These are phyloP conservation scores for Deroplatys truncata DNA, from an alignment of 2,888 invertebrate genomes.

Conservation along the genomic window DNA sequence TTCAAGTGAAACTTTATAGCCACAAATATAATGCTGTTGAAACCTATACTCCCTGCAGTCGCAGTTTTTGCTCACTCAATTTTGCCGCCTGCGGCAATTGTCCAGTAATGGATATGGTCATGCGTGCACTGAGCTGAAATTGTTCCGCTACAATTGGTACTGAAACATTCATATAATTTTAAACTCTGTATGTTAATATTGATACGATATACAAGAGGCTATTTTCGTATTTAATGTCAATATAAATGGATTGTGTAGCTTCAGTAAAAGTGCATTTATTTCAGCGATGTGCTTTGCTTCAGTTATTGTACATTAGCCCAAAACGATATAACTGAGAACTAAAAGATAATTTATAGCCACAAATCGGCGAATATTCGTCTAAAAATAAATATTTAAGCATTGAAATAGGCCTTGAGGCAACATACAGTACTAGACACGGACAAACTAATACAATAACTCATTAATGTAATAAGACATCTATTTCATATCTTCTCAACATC, in stretches of 20 bases:
- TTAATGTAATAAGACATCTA: too few relatives aligned
- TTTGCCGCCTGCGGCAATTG: background rate
- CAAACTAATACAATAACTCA: too few relatives aligned
- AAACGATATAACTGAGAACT: background rate
- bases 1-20: background rate
- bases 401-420: too few relatives aligned
- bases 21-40: too few relatives aligned
- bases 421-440: too few relatives aligned
- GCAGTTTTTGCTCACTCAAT: background rate
- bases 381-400: too few relatives aligned
- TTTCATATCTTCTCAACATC: too few relatives aligned
- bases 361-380: too few relatives aligned
- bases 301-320: background rate
- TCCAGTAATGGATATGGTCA: background rate
- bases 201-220: background rate
- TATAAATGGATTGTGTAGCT: background rate
- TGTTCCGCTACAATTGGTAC: background rate
- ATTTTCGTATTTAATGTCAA: background rate
- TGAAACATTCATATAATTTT: background rate
- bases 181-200: background rate
- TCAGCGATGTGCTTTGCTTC: background rate
- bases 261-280: background rate
- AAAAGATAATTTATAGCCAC: too few relatives aligned
- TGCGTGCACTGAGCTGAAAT: background rate
- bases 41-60: background rate